Evolutionary conservation across 1,140 invertebrate species (phyloP).

Genomic region (Chelonus insularis): DNA sequence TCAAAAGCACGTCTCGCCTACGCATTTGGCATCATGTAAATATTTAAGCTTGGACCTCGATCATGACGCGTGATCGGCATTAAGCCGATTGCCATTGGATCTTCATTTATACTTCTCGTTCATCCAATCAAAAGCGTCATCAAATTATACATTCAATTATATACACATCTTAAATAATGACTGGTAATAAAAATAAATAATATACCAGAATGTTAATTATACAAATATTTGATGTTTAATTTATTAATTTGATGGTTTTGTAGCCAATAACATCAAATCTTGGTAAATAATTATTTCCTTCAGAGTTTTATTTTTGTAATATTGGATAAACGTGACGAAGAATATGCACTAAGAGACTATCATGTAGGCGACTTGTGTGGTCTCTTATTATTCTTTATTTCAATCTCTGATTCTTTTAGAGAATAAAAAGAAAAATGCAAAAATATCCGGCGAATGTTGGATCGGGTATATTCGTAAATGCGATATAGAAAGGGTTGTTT

Average conservation of each 20-base stretch:
- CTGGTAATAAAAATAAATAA: neutral
- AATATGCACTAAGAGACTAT: neutral
- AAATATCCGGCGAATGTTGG: too few relatives aligned
- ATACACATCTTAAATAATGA: too few relatives aligned
- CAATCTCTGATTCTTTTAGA: neutral
- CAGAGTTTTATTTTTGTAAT: neutral
- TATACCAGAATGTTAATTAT: neutral
- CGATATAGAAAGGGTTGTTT: neutral
- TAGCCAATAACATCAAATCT: neutral
- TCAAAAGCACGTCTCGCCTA: constrained; percentile 55
- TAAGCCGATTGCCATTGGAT: constrained; percentile 40
- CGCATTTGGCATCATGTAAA: constrained; percentile 45
- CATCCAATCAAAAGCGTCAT: neutral
- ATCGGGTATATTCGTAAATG: too few relatives aligned
- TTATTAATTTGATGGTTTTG: constrained; percentile 8
- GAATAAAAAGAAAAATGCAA: too few relatives aligned
- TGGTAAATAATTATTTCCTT: neutral
- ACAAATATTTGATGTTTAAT: neutral
- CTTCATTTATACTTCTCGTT: constrained; percentile 15
- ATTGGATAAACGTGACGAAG: constrained; percentile 13
- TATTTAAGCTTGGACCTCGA: constrained; percentile 19
- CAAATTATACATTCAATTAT: constrained; percentile 15
- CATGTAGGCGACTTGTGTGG: constrained; percentile 16
- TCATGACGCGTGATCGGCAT: constrained; percentile 49
- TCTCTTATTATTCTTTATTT: constrained; percentile 11